Evolutionary conservation across 2,888 invertebrate species (phyloP).

Genomic region (Tipula unca): DNA sequence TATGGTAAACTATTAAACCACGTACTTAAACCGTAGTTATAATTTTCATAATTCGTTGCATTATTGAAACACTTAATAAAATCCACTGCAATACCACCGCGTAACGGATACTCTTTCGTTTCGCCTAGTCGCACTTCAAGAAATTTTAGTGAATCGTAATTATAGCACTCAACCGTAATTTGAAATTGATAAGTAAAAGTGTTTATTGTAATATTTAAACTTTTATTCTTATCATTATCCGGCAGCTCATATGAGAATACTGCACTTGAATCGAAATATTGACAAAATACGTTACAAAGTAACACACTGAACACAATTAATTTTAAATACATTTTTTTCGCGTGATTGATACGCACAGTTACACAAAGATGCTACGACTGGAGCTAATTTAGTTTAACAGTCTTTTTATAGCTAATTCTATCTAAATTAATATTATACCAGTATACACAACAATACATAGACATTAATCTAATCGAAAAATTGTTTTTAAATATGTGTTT

Average conservation of each 20-base stretch:
- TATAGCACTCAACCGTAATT: background rate
- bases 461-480: too few species aligned
- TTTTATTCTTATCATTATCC: background rate
- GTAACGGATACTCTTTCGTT: background rate
- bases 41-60: background rate
- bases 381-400: background rate
- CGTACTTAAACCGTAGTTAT: background rate
- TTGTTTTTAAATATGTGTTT: too few species aligned
- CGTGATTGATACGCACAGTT: background rate
- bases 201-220: background rate
- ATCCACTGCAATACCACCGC: background rate
- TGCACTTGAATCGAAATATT: background rate
- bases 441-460: too few species aligned
- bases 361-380: background rate
- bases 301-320: background rate
- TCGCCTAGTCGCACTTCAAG: background rate
- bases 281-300: background rate
- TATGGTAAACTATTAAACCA: background rate
- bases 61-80: background rate
- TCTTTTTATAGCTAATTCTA: background rate
- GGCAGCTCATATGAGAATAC: background rate
- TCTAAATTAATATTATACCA: too few species aligned
- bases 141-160: background rate
- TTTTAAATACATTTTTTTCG: background rate
- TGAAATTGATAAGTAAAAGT: background rate